Evolutionary conservation across 2,888 invertebrate species (phyloP).

Genomic region (Miltochrista miniata): DNA sequence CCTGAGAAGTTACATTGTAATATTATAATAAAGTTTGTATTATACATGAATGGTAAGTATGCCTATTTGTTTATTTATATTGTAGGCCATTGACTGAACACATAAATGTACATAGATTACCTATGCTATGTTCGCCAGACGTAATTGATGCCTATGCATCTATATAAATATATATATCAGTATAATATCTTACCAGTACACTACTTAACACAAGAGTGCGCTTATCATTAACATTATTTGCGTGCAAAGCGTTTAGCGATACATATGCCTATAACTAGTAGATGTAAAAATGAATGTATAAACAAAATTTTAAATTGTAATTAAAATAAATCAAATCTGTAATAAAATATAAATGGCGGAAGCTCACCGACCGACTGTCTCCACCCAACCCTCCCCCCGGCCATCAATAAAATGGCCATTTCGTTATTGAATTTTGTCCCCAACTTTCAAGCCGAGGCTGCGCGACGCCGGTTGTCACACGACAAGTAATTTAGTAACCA

Average conservation of each 20-base stretch:
- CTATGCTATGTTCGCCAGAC: slow-evolving; percentile 22
- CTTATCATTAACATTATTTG: slow-evolving; percentile 43
- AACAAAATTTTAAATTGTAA: slow-evolving; percentile 53
- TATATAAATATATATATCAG: slow-evolving; percentile 12
- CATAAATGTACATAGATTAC: slow-evolving; percentile 29
- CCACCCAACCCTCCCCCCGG: slow-evolving; percentile 80
- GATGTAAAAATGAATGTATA: slow-evolving; percentile 49
- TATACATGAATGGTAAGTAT: slow-evolving; percentile 5
- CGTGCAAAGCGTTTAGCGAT: slow-evolving; percentile 26
- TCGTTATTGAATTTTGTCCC: slow-evolving; percentile 82
- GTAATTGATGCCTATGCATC: slow-evolving; percentile 21
- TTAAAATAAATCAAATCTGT: slow-evolving; percentile 49
- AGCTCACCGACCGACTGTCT: slow-evolving; percentile 74
- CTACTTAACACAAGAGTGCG: slow-evolving; percentile 28
- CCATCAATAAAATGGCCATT: slow-evolving; percentile 85
- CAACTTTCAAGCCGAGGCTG: slow-evolving; percentile 74
- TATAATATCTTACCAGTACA: slow-evolving; percentile 27
- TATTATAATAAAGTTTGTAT: background rate
- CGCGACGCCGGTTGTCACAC: slow-evolving; percentile 78
- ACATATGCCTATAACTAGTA: slow-evolving; percentile 26
- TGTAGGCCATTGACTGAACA: slow-evolving; percentile 42
- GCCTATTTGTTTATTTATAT: slow-evolving; percentile 22
- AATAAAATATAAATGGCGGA: slow-evolving; percentile 74
- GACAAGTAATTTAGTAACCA: slow-evolving; percentile 70
- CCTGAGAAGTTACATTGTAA: too few relatives aligned